These are phyloP conservation scores for Entomyzon cyanotis DNA, from an alignment of 2,113 vertebrate species.

Conservation along the genomic window DNA sequence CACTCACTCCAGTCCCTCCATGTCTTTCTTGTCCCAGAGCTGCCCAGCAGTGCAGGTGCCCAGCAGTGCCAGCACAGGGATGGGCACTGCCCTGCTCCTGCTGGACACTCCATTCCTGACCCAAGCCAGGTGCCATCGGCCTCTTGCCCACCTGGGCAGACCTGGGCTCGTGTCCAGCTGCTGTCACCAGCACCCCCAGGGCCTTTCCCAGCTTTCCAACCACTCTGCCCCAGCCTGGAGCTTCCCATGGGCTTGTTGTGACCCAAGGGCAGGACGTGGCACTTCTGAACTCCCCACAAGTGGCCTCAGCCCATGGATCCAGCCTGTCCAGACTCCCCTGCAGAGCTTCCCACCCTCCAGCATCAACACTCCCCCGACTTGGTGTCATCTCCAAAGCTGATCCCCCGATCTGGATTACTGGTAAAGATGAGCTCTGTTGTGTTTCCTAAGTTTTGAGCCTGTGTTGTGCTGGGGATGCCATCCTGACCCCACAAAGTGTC, in stretches of 20 bases:
- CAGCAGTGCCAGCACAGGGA: background rate
- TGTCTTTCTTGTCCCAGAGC: background rate
- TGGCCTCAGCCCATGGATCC: background rate
- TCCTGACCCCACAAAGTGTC: background rate
- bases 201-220: background rate
- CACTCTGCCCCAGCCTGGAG: background rate
- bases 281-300: fast-evolving
- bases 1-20: fast-evolving
- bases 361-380: background rate
- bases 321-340: background rate
- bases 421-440: background rate
- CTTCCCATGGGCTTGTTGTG: background rate
- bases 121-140: background rate
- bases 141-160: background rate
- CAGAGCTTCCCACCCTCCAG: background rate
- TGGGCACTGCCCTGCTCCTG: background rate
- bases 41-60: background rate
- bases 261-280: background rate
- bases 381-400: background rate
- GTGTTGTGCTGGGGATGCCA: background rate
- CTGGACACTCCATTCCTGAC: background rate
- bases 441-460: background rate
- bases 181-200: background rate
- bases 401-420: background rate
- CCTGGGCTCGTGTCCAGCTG: fast-evolving